These are phyloP conservation scores for Scaptodrosophila latifasciaeformis DNA, from an alignment of 2,888 invertebrate species.

Conservation along the genomic window DNA sequence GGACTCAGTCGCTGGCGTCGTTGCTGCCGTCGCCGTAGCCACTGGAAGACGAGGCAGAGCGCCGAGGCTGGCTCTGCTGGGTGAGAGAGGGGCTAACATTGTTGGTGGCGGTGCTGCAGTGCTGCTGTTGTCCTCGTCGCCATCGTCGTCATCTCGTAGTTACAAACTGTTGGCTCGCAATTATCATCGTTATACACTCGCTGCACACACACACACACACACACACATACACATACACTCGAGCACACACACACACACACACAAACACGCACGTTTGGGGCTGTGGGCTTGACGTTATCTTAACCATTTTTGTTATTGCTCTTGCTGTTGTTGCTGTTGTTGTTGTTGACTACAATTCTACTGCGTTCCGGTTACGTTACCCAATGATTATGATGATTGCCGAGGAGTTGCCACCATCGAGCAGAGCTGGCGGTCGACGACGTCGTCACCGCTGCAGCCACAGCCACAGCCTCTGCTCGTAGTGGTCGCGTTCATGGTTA, in stretches of 20 bases:
- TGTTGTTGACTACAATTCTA: conserved; percentile 27
- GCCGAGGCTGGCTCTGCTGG: too few relatives aligned
- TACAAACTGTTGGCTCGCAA: conserved; percentile 18
- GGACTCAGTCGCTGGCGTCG: conserved; percentile 27
- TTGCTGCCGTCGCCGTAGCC: conserved; percentile 46
- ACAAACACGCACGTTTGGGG: too few relatives aligned
- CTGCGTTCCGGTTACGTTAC: not conserved
- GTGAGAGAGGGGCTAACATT: too few relatives aligned
- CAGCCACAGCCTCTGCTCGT: conserved; percentile 39
- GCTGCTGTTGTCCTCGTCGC: conserved; percentile 20
- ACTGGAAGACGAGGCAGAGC: too few relatives aligned
- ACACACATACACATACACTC: too few relatives aligned
- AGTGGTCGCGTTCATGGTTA: conserved; percentile 75
- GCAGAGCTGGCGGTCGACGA: conserved; percentile 16
- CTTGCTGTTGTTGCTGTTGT: conserved; percentile 23
- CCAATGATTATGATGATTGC: conserved; percentile 49
- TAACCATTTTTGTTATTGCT: conserved; percentile 29
- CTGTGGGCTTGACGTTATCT: conserved; percentile 9
- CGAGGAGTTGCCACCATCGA: conserved; percentile 15
- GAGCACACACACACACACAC: too few relatives aligned
- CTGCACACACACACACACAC: too few relatives aligned
- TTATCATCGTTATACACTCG: conserved; percentile 13
- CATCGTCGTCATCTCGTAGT: too few relatives aligned
- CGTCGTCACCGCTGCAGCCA: conserved; percentile 6
- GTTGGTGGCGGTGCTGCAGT: too few relatives aligned